These are phyloP conservation scores for Cyrtorhinus lividipennis DNA, from an alignment of 1,140 invertebrate genomes.

Conservation along the genomic window DNA sequence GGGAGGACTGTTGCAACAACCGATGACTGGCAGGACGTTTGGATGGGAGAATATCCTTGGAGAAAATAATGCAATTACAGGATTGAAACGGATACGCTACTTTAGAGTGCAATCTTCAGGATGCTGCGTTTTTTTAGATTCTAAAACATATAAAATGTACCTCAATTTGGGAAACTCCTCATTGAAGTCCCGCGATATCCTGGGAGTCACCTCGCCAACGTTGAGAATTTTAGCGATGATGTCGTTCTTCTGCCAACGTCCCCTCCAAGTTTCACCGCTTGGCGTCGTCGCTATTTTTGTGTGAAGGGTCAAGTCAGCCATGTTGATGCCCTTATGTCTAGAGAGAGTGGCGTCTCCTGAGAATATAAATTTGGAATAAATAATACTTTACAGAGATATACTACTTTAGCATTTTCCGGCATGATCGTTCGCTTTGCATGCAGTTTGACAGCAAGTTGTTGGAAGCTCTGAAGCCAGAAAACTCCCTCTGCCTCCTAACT, in stretches of 20 bases:
- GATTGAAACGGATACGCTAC: no score
- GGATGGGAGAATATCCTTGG: constrained; percentile 97
- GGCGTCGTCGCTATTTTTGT: constrained; percentile 73
- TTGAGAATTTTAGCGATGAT: constrained; percentile 89
- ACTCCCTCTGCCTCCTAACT: no score
- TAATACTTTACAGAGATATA: no score
- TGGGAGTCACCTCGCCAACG: constrained; percentile 71
- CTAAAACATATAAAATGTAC: constrained; percentile 24
- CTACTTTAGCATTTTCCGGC: no score
- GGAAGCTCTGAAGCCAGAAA: no score
- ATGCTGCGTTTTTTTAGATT: no score
- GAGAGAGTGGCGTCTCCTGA: constrained; percentile 92
- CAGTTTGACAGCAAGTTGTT: no score
- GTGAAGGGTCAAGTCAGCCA: constrained; percentile 75
- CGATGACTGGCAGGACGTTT: constrained; percentile 92
- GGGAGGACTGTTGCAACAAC: constrained; percentile 86
- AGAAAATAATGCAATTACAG: no score
- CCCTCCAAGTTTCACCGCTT: constrained; percentile 87
- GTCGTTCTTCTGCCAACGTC: constrained; percentile 96
- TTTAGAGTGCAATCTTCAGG: no score
- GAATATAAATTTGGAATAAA: no score
- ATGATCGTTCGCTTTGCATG: no score
- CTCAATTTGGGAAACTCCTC: constrained; percentile 93
- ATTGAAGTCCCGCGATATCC: constrained; percentile 92
- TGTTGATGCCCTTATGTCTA: constrained; percentile 90